Evolutionary conservation across 2,113 vertebrate species (phyloP), one percentile per base, ranked within the genome.

Genomic region (Nyctibius bracteatus): DNA sequence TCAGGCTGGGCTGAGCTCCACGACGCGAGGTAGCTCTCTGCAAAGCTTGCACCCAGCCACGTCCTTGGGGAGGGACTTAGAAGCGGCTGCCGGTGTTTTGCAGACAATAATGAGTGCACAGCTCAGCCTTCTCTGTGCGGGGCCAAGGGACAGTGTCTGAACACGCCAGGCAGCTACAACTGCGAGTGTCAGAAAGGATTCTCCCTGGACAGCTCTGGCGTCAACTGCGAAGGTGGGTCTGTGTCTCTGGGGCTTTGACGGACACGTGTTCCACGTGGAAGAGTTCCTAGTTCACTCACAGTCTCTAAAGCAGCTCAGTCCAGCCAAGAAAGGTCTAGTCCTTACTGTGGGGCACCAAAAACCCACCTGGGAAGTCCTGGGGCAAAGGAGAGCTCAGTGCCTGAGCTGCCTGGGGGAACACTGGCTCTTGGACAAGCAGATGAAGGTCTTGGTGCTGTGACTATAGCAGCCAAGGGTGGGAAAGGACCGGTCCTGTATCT

Each of bases 181-280:
- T 99, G 99, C 37, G 99, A 99, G 85, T 99, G 99, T 93, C 96
- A 98, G 63, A 99, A 98, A 93, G 99, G 99, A 35, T 99, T 99
- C 97, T 98, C 98, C 20, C 96, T 99, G 97, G 99, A 99, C 96
- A 97, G 23, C 91, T 97, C 98, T 0, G 99, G 99, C 33, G 30
- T 93, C 10, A 98, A 98, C 96, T 99, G 99, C 6, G 98, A 99
- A 97, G 99, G 99, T 99, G 96, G 86, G 95, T n/a, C 85, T 59
- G 88, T 44, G 21, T 24, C 79, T 58, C 68, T 14, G 12, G 71
- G 67, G 23, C 65, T 88, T 68, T 68, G 52, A 30, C 18, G 16
- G 57, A 7, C 22, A 11, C 7, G 0, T 8, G 16, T 18, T 27
- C 70, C 14, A 0, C 1, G 10, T 14, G 59, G 39, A 33, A 9